Percentiles rank a stretch among this genome's conserved stretches.
Conservation (phyloP, 2,888 invertebrate genomes). For the Acleris sparsana region DNA sequence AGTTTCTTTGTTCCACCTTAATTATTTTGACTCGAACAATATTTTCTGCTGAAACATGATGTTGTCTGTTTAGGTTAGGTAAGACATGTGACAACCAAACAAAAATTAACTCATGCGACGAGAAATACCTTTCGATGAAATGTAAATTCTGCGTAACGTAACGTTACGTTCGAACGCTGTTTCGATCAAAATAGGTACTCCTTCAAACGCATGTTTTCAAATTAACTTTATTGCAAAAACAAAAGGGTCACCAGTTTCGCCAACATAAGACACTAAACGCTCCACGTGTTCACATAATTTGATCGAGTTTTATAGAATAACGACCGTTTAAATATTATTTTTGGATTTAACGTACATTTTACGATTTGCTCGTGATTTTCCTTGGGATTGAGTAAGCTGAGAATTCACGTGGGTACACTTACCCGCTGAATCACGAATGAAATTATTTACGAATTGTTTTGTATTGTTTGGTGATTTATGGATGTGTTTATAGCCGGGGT, state of each 20-base stretch:
- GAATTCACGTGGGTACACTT: slow-evolving; percentile 27
- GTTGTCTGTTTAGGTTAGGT: too few relatives aligned
- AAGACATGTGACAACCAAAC: too few relatives aligned
- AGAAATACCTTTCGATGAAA: too few relatives aligned
- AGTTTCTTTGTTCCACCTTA: too few relatives aligned
- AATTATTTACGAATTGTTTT: slow-evolving; percentile 22
- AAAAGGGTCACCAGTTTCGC: neutral
- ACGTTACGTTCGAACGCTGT: too few relatives aligned
- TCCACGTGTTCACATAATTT: slow-evolving; percentile 22
- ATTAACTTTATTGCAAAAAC: neutral
- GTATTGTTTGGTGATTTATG: slow-evolving; percentile 17
- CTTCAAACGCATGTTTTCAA: too few relatives aligned
- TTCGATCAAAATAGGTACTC: too few relatives aligned
- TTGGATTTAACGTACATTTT: slow-evolving; percentile 31
- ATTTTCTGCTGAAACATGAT: too few relatives aligned
- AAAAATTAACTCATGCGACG: too few relatives aligned
- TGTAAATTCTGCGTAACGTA: too few relatives aligned
- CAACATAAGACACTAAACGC: neutral
- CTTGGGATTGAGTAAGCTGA: neutral
- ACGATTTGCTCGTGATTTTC: slow-evolving; percentile 31
- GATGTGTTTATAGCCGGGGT: too few relatives aligned
- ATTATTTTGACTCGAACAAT: too few relatives aligned
- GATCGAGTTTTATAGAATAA: slow-evolving; percentile 33
- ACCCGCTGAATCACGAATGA: slow-evolving; percentile 2
- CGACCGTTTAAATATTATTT: slow-evolving; percentile 34